These are phyloP conservation scores for Taurulus bubalis DNA, from an alignment of 2,113 vertebrate genomes.

Conservation along the genomic window DNA sequence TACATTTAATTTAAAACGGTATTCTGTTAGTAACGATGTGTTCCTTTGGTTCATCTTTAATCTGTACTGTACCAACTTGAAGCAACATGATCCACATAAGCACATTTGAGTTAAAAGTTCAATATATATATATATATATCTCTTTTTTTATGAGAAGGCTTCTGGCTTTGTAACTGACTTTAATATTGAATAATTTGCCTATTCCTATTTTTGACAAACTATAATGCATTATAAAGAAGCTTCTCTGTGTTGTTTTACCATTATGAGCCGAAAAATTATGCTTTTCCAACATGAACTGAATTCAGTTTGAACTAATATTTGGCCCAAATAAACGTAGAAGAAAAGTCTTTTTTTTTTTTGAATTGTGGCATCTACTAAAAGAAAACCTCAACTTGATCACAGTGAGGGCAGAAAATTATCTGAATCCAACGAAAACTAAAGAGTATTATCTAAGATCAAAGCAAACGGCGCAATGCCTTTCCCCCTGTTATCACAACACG, in stretches of 20 bases:
- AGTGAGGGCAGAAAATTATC: not conserved
- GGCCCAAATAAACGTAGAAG: not conserved
- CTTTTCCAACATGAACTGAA: not conserved
- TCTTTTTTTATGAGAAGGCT: not conserved
- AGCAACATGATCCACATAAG: not conserved
- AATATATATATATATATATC: no score
- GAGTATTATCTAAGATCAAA: not conserved
- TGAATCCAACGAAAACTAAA: not conserved
- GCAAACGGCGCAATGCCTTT: not conserved
- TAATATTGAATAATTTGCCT: not conserved
- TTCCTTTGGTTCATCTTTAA: not conserved
- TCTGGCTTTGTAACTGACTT: not conserved
- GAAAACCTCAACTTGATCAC: not conserved
- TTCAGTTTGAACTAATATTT: not conserved
- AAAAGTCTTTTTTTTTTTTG: no score
- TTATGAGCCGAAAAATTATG: not conserved
- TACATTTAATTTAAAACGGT: not conserved
- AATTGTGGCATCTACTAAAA: not conserved
- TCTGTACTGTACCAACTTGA: not conserved
- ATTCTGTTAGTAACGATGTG: not conserved
- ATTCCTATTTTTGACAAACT: not conserved
- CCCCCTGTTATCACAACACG: not conserved
- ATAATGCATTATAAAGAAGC: not conserved
- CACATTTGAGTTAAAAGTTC: no score
- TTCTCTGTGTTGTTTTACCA: not conserved